These are phyloP conservation scores for Clarias batrachus DNA, from an alignment of 2,113 vertebrate genomes.

Conservation along the genomic window DNA sequence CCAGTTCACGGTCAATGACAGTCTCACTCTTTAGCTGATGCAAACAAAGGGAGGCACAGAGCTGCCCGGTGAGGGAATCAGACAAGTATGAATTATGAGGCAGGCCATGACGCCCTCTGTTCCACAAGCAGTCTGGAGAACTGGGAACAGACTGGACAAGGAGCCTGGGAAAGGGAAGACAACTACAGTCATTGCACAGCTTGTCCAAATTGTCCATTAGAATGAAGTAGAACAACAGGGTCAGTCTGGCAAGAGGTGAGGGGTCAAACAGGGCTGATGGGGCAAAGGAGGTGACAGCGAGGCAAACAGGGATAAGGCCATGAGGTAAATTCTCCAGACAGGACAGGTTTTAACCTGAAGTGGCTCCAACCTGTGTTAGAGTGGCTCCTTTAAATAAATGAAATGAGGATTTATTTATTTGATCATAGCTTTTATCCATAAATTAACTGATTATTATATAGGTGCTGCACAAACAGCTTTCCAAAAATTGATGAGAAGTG, in stretches of 20 bases:
- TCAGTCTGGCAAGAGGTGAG: constrained; percentile 49
- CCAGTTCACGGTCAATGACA: constrained; percentile 50
- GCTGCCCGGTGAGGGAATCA: constrained; percentile 36
- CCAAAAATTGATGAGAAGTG: not conserved
- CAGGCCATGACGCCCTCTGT: constrained; percentile 42
- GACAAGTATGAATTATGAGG: constrained; percentile 58
- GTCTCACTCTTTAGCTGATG: constrained; percentile 40
- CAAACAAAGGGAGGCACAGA: constrained; percentile 50
- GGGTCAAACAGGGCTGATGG: constrained; percentile 37
- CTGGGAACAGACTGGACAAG: constrained; percentile 18
- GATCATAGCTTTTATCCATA: not conserved
- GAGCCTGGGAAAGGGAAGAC: constrained; percentile 52
- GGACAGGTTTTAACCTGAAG: constrained; percentile 8
- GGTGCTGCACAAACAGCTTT: not conserved
- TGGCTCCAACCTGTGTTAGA: not conserved
- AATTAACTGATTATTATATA: not conserved
- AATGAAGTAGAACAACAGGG: constrained; percentile 52
- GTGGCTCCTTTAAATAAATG: not conserved
- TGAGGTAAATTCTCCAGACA: not conserved
- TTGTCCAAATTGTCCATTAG: constrained; percentile 50
- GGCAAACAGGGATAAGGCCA: not conserved
- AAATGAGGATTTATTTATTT: not conserved
- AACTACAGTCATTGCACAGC: constrained; percentile 29
- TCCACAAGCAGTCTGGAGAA: constrained; percentile 42
- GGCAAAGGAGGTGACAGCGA: not conserved